Conservation (phyloP, 2,797 vertebrate genomes). For the Atherinosoma microstoma region DNA sequence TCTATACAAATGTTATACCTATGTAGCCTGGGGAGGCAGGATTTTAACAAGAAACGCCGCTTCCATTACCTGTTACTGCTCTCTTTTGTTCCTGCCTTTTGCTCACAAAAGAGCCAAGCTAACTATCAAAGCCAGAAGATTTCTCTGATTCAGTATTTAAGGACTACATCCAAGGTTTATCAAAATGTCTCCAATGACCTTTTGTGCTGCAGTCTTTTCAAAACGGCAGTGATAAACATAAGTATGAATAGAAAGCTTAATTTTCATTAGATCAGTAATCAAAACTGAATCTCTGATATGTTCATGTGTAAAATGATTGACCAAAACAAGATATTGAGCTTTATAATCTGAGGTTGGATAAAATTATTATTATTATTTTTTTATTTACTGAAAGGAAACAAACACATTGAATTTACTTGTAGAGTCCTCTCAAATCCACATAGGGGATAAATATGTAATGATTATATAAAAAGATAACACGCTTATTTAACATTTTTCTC, state of each 20-base stretch:
- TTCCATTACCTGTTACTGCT: conserved; percentile 45
- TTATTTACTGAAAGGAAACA: background rate
- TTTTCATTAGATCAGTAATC: background rate
- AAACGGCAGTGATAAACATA: background rate
- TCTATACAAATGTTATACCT: conserved; percentile 34
- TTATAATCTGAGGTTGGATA: background rate
- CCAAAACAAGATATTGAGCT: background rate
- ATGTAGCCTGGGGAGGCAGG: conserved; percentile 47
- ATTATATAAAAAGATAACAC: background rate
- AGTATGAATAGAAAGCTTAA: background rate
- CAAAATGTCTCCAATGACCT: no score
- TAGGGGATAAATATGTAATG: background rate
- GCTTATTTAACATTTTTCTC: no score
- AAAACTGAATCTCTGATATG: background rate
- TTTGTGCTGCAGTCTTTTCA: background rate
- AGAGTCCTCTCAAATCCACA: background rate
- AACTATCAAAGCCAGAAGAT: conserved; percentile 5
- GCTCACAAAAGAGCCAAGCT: conserved; percentile 9
- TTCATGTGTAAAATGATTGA: background rate
- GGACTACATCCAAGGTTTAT: background rate
- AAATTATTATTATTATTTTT: background rate
- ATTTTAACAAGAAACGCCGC: conserved; percentile 64
- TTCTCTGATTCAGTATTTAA: conserved; percentile 1
- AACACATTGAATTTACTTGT: background rate
- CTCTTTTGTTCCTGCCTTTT: conserved; percentile 6